A percentile compares a stretch with the other conserved stretches of the same genome.
Conservation (phyloP, 2,113 vertebrate species). For the Callionymus lyra region DNA sequence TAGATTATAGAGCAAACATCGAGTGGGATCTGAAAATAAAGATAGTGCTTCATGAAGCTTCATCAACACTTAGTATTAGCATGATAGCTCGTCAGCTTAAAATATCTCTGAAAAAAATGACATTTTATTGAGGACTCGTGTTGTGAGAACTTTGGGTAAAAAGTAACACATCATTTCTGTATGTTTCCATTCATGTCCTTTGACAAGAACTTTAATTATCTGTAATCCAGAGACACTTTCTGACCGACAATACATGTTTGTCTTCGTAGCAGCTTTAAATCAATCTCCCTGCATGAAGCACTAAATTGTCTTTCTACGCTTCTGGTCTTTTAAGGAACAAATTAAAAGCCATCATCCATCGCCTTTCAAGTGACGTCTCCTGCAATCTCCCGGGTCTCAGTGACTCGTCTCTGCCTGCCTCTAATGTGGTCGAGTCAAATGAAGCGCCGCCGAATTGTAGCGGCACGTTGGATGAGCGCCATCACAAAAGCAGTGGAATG, state of each 20-base stretch:
- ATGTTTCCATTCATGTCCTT: conserved; percentile 15
- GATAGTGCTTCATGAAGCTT: no score
- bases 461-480: conserved; percentile 15
- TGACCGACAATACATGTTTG: conserved; percentile 21
- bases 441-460: conserved; percentile 17
- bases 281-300: conserved; percentile 22
- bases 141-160: no score
- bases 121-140: no score
- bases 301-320: conserved; percentile 14
- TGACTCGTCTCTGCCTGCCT: conserved; percentile 4
- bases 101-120: no score
- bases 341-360: conserved; percentile 18
- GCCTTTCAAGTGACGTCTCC: conserved; percentile 18
- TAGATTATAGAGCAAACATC: no score
- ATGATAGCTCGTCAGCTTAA: no score
- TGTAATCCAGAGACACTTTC: no score
- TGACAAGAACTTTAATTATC: no score
- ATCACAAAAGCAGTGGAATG: conserved; percentile 26
- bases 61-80: no score
- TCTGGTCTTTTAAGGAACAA: conserved; percentile 17
- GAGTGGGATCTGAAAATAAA: no score
- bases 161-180: no score
- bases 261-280: conserved; percentile 24
- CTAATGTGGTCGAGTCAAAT: conserved; percentile 28
- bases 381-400: conserved; percentile 11